Base-by-base conservation (phyloP, 2,113 vertebrate genomes). In the Mormyrus iriodes region DNA sequence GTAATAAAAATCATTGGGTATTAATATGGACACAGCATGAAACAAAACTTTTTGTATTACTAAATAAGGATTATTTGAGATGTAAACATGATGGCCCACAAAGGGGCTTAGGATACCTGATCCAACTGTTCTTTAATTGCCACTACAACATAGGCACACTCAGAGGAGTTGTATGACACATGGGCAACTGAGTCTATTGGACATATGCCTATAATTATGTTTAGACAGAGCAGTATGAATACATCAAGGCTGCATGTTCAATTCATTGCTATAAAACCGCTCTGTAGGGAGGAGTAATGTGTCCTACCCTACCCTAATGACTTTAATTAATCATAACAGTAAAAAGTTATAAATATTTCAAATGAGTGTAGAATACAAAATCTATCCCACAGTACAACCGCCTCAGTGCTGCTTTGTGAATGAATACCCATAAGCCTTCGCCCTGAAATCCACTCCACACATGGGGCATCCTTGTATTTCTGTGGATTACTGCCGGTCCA, bases 221-320 rank as follows among this genome's bases (percentile, higher is more conserved):
- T 39, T 35, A 42, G 73, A 79, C 73, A 42, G 73, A 19, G 73
- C 31, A 10, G 39, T 42, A 79, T 79, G 73, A 79, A 79, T 35
- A 79, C 5, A 79, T 79, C 15, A 79, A 79, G 35, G 73, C 73
- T 79, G 73, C 73, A 79, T 79, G 73, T 79, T 79, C 73, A 79
- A 39, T 79, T 42, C 73, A 79, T 42, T 35, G 73, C 73, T 42
- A 42, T 42, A 42, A 79, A 39, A 42, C 35, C 73, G 42, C 73
- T 19, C 12, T 17, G 12, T 42, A 42, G 15, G 1, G 15, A 79
- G 73, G 35, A 79, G 35, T 42, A 42, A 42, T 35, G 35, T 39
- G 73, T 53, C 52, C 52, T 53, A 19, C 17, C 31, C 73, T 79
- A 19, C 35, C 35, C 73, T 79, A 42, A 39, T 42, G 17, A 19